A percentile compares a stretch with the other conserved stretches of the same genome.
phyloP scores from a whole-genome alignment of 2,888 invertebrate genomes.

The Choristoneura rosaceana region DNA sequence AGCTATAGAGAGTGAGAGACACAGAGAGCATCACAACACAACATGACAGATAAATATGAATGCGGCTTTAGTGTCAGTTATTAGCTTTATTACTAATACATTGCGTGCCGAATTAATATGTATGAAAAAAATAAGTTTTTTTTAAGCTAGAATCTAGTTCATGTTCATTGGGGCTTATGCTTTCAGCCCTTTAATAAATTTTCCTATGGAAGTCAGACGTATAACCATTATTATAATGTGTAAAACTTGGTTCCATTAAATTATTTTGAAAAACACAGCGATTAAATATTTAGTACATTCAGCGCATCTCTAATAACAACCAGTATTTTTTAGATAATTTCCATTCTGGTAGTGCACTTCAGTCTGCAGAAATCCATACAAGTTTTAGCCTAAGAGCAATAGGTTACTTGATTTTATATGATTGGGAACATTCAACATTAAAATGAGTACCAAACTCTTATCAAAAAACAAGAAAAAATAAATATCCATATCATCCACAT shows the following conservation, averaged over 20 bases:
- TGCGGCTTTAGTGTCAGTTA: too few relatives aligned
- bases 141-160: too few relatives aligned
- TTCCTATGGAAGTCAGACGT: too few relatives aligned
- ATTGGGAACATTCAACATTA: background rate
- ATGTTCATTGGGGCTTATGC: too few relatives aligned
- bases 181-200: too few relatives aligned
- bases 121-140: too few relatives aligned
- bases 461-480: constrained; percentile 4
- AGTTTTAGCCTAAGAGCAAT: background rate
- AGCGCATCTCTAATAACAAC: background rate
- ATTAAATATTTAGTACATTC: background rate
- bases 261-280: background rate
- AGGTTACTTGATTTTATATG: background rate
- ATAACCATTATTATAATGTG: background rate
- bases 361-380: background rate
- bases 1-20: too few relatives aligned
- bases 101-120: too few relatives aligned
- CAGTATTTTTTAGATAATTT: background rate
- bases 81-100: too few relatives aligned
- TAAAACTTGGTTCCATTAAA: background rate
- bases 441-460: background rate
- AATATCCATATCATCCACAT: constrained; percentile 19
- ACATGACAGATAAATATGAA: too few relatives aligned
- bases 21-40: too few relatives aligned
- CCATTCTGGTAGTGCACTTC: background rate